Evolutionary conservation across 2,113 vertebrate species (phyloP), one percentile per base, ranked within the genome.

Genomic region (Pygoscelis antarcticus): DNA sequence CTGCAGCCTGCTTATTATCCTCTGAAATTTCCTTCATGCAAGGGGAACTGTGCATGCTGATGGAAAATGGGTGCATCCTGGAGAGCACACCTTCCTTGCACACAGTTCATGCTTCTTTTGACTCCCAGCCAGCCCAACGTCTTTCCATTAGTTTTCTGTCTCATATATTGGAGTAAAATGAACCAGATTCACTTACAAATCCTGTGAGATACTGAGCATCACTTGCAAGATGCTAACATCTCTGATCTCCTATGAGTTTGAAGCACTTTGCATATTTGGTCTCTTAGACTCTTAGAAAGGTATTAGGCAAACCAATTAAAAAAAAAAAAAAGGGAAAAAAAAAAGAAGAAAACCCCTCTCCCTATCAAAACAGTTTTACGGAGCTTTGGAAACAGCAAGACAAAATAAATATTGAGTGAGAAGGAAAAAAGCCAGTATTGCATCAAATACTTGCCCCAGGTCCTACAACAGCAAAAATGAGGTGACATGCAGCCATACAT

Each of bases 401-500:
- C 70, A 96, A 97, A 98, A 97, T 57, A 88, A 92, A 95, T 90
- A 97, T 93, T 97, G 86, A 94, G 90, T 78, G 89, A 96, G 83
- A 87, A 91, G 69, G 85, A 83, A 87, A 93, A 96, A 91, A 96
- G 60, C 69, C 78, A 90, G 76, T 95, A 96, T 75, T 90, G 88
- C 75, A 89, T 94, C 96, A 90, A 96, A 76, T 91, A 97, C 81
- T 96, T 95, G 97, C 97, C 98, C 61, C 83, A 82, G 98, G 98
- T 97, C 94, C 89, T 95, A 58, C 95, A 93, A 87, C 87, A 96
- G 96, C 93, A 95, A 85, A 89, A 97, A 95, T 54, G 91, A 97
- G 96, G 97, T 97, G 97, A 97, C 85, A 86, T 96, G 91, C 95
- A 91, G 96, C 95, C 82, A 93, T 98, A 98, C 98, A 98, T 96